phyloP scores from a whole-genome alignment of 2,797 vertebrate genomes.

The Pogonophryne albipinna region DNA sequence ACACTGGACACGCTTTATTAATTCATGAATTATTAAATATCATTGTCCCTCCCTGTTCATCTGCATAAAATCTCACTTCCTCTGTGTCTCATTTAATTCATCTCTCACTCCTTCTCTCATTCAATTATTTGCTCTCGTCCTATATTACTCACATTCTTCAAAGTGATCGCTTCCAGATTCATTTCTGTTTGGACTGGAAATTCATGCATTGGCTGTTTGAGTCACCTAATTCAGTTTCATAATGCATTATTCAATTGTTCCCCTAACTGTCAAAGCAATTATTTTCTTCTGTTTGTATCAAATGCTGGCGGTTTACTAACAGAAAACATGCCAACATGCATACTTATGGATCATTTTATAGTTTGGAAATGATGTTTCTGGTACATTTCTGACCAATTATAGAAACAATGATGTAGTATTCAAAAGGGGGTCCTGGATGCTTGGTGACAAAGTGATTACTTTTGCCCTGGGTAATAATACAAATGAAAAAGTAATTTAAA shows the following conservation, averaged over 20 bases:
- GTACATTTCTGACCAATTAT: background rate
- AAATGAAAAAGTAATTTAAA: background rate
- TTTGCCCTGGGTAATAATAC: background rate
- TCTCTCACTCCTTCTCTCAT: constrained; percentile 22
- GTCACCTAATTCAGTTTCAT: constrained; percentile 35
- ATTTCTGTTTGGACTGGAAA: constrained; percentile 44
- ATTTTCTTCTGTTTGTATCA: constrained; percentile 12
- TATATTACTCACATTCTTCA: constrained; percentile 66
- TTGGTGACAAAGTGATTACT: no score
- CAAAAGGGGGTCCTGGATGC: no score
- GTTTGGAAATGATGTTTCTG: background rate
- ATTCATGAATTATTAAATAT: constrained; percentile 51
- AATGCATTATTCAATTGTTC: constrained; percentile 59
- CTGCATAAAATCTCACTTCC: constrained; percentile 18
- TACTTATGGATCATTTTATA: background rate
- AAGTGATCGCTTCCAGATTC: constrained; percentile 29
- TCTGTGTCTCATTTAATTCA: constrained; percentile 6
- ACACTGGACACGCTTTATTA: constrained; percentile 48
- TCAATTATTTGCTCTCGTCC: constrained; percentile 28
- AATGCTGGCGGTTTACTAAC: background rate
- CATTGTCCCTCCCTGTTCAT: constrained; percentile 46
- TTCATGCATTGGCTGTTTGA: constrained; percentile 26
- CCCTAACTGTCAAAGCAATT: constrained; percentile 30
- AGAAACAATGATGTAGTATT: background rate
- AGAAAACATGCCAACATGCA: background rate